Base-by-base conservation (phyloP, 2,888 invertebrate species). In the Melanotus villosus region DNA sequence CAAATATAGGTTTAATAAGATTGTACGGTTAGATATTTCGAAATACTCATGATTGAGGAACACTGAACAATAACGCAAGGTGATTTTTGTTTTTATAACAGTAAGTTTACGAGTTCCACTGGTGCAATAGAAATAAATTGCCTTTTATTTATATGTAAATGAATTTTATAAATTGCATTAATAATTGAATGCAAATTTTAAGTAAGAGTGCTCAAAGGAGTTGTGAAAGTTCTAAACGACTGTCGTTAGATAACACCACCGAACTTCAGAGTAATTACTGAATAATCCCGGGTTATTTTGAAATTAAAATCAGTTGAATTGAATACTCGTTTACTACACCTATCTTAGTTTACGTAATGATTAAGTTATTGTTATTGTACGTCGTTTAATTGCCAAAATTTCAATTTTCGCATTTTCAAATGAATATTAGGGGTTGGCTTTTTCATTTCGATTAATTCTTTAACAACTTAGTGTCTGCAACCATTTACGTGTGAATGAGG, bases 141-240 rank as follows among this genome's bases (percentile, higher is more conserved):
- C 10, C 14, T 6, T 21, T 45, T 45, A 21, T 45, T 45, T 45
- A 21, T 45, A 45, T 45, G 45, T 45, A 45, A 45, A 45, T 41
- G 1, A 1, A 16, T 45, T n/a, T n/a, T 19, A 7, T 1, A 43
- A 43, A 21, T 45, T 45, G 2, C 21, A n/a, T 45, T 45, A 45
- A 45, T 45, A 45, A 45, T 45, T 45, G 21, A 45, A 45, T 45
- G 45, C 12, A 45, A 45, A 45, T 45, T n/a, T 36, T 5, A 21
- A 21, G 21, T 18, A 45, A 18, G 18, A 18, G 9, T 45, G 21
- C 19, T 45, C 21, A 7, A 10, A 45, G 41, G 7, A 45, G 21
- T n/a, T 9, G 45, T 45, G 45, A 19, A 45, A 45, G 45, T 45
- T 19, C n/a, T 45, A 45, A 43, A 43, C 14, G 43, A 45, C 21